Evolutionary conservation across 1,140 invertebrate species (phyloP), one percentile per base, ranked within the genome.

Genomic region (Papilio polytes): DNA sequence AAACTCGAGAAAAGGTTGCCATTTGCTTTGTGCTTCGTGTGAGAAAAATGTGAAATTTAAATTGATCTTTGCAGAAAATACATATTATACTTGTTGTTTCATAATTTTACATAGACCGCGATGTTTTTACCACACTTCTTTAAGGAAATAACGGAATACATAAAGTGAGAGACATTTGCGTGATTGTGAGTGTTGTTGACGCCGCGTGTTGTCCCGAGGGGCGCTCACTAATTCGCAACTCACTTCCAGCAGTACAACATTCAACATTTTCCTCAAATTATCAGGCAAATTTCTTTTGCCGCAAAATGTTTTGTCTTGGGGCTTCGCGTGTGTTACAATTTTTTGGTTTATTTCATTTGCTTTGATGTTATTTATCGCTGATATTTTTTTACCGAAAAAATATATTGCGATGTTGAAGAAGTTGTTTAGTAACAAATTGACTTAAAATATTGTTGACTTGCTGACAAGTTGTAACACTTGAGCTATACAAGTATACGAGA

Each of bases 181-280:
- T 31, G 20, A 53, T 48, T 31, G 74, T 36, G 20, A 26, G 46
- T 48, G 74, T 53, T 76, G 41, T 53, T 53, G 44, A 20, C 46
- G 8, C 48, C 74, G 74, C 74, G n/a, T 76, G n/a, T 12, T 53
- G 20, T 53, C 74, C 46, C 74, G 13, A 53, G 74, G 74, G 74
- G 74, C n/a, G 26, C n/a, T 56, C 22, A 56, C 74, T 51, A 76
- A 76, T 76, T 76, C 46, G 22, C 48, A 76, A 70, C 26, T 76
- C 74, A 76, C 46, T 51, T 76, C 51, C 74, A 76, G 20, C 74
- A 48, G 41, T 22, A 76, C 51, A 74, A 76, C 74, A 76, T 76
- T 76, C 74, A 76, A 76, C 74, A 48, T 76, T 76, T 76, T 76
- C 48, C 74, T 76, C 74, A 56, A 76, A 53, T 76, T 76, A 76